Evolutionary conservation across 2,113 vertebrate species (phyloP).

Genomic region (Prinia subflava): DNA sequence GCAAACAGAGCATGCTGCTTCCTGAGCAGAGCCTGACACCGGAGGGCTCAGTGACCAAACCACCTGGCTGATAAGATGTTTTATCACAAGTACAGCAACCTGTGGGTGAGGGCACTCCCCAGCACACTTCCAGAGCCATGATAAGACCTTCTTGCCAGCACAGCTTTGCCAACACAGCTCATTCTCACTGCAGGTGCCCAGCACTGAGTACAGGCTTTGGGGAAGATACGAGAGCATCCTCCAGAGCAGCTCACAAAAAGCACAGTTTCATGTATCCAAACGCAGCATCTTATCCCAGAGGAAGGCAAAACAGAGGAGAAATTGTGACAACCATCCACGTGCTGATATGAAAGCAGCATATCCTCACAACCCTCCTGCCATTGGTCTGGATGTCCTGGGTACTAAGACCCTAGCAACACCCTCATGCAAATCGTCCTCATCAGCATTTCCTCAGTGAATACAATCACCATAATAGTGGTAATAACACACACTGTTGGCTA

Average conservation of each 20-base stretch:
- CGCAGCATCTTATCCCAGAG: not conserved
- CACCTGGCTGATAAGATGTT: not conserved
- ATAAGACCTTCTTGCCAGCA: not conserved
- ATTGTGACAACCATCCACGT: accelerated
- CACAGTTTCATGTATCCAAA: not conserved
- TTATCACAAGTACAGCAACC: not conserved
- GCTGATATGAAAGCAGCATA: not conserved
- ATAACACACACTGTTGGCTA: not conserved
- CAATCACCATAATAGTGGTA: not conserved
- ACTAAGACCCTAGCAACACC: not conserved
- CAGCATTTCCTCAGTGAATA: not conserved
- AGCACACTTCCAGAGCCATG: accelerated
- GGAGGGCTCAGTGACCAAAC: not conserved
- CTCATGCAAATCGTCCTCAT: not conserved
- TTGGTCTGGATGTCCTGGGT: not conserved
- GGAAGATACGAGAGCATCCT: accelerated
- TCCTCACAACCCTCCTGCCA: not conserved
- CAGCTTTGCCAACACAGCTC: not conserved
- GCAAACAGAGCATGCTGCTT: not conserved
- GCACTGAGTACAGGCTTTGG: not conserved
- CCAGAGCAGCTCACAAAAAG: not conserved
- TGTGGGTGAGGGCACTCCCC: not conserved
- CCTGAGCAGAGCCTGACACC: not conserved
- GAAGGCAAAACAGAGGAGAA: not conserved
- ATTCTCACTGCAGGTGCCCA: accelerated